Conservation (phyloP, 2,113 vertebrate genomes). For the Onychostoma macrolepis region DNA sequence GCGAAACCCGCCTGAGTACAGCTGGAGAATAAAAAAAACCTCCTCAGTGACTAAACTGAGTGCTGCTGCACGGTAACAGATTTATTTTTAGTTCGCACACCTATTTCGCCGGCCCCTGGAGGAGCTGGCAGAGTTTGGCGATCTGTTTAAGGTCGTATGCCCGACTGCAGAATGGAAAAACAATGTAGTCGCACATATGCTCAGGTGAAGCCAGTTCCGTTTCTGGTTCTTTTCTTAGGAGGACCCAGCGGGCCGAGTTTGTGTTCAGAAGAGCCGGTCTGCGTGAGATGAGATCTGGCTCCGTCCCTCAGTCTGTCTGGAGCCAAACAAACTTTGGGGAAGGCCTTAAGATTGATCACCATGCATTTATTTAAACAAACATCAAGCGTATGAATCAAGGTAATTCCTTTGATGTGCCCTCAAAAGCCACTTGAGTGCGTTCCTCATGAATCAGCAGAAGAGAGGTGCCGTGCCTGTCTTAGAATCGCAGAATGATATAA, state of each 20-base stretch:
- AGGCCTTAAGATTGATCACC: constrained; percentile 54
- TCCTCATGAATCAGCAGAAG: constrained; percentile 54
- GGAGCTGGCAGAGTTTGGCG: constrained; percentile 23
- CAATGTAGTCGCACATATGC: not conserved
- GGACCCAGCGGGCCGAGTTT: not conserved
- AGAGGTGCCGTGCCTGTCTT: constrained; percentile 43
- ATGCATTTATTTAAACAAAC: constrained; percentile 57
- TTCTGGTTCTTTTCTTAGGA: constrained; percentile 13
- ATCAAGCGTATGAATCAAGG: constrained; percentile 47
- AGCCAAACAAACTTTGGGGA: constrained; percentile 43
- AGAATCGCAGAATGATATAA: constrained; percentile 54
- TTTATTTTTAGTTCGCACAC: constrained; percentile 58
- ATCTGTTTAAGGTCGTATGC: constrained; percentile 33
- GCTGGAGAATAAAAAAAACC: constrained; percentile 57
- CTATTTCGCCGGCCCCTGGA: constrained; percentile 32
- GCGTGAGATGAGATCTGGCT: not conserved
- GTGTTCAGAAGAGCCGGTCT: not conserved
- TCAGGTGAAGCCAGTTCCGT: not conserved
- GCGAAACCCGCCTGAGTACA: constrained; percentile 59
- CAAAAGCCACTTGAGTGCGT: constrained; percentile 35
- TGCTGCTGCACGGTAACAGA: constrained; percentile 39
- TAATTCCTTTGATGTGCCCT: constrained; percentile 54
- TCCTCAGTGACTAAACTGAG: constrained; percentile 52
- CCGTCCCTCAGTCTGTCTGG: constrained; percentile 49
- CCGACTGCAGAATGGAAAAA: constrained; percentile 26